Percentiles rank a stretch among this genome's conserved stretches.
Conservation (phyloP, 2,888 invertebrate genomes). For the Cremastinae sp. region DNA sequence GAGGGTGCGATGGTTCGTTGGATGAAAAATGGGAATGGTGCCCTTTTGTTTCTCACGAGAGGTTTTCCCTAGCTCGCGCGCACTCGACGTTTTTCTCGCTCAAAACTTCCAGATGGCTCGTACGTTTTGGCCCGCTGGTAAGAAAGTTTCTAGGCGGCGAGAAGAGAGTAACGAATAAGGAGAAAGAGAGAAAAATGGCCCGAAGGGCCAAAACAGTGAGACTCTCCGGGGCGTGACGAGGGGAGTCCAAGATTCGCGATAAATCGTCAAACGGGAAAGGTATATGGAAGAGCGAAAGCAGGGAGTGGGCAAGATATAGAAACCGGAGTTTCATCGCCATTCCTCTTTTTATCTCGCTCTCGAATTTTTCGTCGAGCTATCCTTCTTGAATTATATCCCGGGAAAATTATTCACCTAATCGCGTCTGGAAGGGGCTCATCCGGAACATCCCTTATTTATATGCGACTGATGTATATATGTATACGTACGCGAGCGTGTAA, state of each 20-base stretch:
- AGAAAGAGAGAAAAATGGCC: slow-evolving; percentile 37
- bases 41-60: slow-evolving; percentile 36
- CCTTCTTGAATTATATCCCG: slow-evolving; percentile 58
- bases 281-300: slow-evolving; percentile 24
- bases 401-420: slow-evolving; percentile 61
- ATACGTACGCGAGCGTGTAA: slow-evolving; percentile 10
- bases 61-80: slow-evolving; percentile 43
- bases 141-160: slow-evolving; percentile 11
- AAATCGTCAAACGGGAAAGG: slow-evolving; percentile 60
- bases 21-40: neutral
- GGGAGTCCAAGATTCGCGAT: slow-evolving; percentile 63
- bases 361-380: slow-evolving; percentile 43
- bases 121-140: slow-evolving; percentile 42
- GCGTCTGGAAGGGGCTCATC: slow-evolving; percentile 35
- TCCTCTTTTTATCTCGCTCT: slow-evolving; percentile 19
- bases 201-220: slow-evolving; percentile 48
- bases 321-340: slow-evolving; percentile 7
- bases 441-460: slow-evolving; percentile 60
- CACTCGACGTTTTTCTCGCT: slow-evolving; percentile 39
- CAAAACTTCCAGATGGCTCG: slow-evolving; percentile 61
- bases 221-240: slow-evolving; percentile 57
- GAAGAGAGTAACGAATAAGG: slow-evolving; percentile 12
- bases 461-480: slow-evolving; percentile 29
- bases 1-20: neutral
- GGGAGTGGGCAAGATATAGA: slow-evolving; percentile 33